phyloP scores from a whole-genome alignment of 2,888 invertebrate genomes.

The Megalurothrips usitatus region DNA sequence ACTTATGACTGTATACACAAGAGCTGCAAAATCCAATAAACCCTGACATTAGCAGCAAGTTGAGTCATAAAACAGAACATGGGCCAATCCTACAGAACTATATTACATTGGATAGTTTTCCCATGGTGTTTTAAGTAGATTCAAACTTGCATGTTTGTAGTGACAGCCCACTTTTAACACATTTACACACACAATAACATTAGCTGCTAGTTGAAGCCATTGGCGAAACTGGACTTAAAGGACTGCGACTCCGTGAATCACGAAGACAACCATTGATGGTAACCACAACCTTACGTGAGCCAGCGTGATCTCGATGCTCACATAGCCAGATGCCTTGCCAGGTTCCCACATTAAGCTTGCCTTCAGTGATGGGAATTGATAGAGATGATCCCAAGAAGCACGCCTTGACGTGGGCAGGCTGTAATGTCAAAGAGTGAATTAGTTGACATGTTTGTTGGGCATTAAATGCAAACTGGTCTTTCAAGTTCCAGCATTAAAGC shows the following conservation, averaged over 20 bases:
- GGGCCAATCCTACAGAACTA: background rate
- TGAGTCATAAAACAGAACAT: slow-evolving; percentile 8
- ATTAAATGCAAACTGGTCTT: background rate
- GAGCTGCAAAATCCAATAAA: slow-evolving; percentile 20
- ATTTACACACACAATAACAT: slow-evolving; percentile 35
- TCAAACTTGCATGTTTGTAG: background rate
- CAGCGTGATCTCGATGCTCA: slow-evolving; percentile 94
- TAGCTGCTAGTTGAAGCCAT: slow-evolving; percentile 91
- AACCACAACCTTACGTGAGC: slow-evolving; percentile 82
- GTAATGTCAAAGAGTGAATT: slow-evolving; percentile 42
- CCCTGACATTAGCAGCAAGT: slow-evolving; percentile 12
- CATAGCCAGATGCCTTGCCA: slow-evolving; percentile 99
- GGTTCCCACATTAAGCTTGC: slow-evolving; percentile 89
- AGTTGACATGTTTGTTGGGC: background rate
- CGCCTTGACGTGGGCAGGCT: slow-evolving; percentile 97
- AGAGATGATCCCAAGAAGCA: slow-evolving; percentile 93
- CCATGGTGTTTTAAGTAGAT: background rate
- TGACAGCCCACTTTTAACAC: background rate
- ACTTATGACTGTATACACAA: slow-evolving; percentile 24
- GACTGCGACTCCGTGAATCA: slow-evolving; percentile 74
- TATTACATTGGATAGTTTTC: background rate
- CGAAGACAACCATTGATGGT: slow-evolving; percentile 87
- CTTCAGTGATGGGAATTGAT: slow-evolving; percentile 93
- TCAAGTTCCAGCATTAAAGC: background rate
- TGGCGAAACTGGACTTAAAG: slow-evolving; percentile 77